Conservation (phyloP, 2,888 invertebrate species). For the Himalopsyche kuldschensis region DNA sequence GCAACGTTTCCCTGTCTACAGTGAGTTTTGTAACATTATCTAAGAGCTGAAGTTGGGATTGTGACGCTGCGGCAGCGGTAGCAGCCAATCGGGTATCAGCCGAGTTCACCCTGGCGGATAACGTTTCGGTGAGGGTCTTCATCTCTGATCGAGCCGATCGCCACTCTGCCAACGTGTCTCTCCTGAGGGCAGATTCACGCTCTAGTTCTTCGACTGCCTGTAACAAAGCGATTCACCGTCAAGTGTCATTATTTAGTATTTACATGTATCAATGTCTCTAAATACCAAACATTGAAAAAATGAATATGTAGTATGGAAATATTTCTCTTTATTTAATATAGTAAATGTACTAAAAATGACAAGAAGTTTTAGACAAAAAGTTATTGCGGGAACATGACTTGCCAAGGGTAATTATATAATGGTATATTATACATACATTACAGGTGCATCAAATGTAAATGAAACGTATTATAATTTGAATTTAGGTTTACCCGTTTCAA, state of each 20-base stretch:
- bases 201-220: constrained; percentile 49
- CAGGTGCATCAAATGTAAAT: background rate
- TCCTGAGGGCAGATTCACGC: constrained; percentile 56
- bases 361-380: too few relatives aligned
- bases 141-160: constrained; percentile 45
- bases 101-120: constrained; percentile 41
- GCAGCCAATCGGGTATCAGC: constrained; percentile 41
- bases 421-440: too few relatives aligned
- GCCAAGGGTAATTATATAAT: too few relatives aligned
- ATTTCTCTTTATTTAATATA: too few relatives aligned
- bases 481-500: constrained; percentile 47
- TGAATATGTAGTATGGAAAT: too few relatives aligned
- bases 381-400: too few relatives aligned
- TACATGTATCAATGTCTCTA: too few relatives aligned
- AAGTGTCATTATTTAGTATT: too few relatives aligned
- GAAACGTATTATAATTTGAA: background rate
- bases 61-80: constrained; percentile 42
- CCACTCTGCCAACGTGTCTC: constrained; percentile 55
- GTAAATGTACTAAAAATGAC: too few relatives aligned
- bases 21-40: constrained; percentile 53
- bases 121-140: constrained; percentile 41
- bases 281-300: too few relatives aligned
- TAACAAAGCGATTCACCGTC: background rate
- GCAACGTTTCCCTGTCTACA: constrained; percentile 53
- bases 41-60: constrained; percentile 44